Base-by-base conservation (phyloP, 2,113 vertebrate species). In the Piliocolobus tephrosceles region DNA sequence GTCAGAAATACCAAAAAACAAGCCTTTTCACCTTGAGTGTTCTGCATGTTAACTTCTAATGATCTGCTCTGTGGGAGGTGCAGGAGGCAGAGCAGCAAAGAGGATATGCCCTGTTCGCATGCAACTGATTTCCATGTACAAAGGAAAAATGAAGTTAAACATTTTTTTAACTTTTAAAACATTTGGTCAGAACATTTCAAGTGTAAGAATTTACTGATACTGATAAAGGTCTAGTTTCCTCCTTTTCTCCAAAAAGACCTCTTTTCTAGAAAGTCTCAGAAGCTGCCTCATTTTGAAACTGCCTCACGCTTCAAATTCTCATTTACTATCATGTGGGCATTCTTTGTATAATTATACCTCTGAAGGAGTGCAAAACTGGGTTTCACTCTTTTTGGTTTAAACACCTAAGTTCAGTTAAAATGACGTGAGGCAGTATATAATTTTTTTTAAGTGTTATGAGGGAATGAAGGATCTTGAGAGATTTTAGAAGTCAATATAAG, bases 231-330 rank as follows among this genome's bases (percentile, higher is more conserved):
- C 87, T 72, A 73, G 84, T 83, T 23, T 47, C 50, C 10, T 30
- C 30, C 18, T 68, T 88, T 70, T 25, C 25, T 78, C 85, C 76
- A 93, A 92, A 86, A 97, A 97, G 92, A 94, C 40, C 73, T 52
- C 70, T 94, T 89, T 91, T 94, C 79, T 75, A 97, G 92, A 90
- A 95, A 78, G 38, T 81, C 66, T 93, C 52, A 82, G 83, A 66
- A 78, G n/a, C 45, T 93, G 68, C 58, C 55, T 90, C n/a, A 43
- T 55, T 84, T 58, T 85, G 17, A 93, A 96, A 83, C 23, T 85
- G 45, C 88, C 52, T 50, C 50, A 43, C 3, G 25, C 30, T 68
- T 94, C 76, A 45, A 12, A 35, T 80, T 80, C 76, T 91, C 38
- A 66, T 50, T 50, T 57, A 82, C 50, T 83, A 38, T 25, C 66